phyloP scores from a whole-genome alignment of 2,113 vertebrate genomes.

The Brachyistius frenatus region DNA sequence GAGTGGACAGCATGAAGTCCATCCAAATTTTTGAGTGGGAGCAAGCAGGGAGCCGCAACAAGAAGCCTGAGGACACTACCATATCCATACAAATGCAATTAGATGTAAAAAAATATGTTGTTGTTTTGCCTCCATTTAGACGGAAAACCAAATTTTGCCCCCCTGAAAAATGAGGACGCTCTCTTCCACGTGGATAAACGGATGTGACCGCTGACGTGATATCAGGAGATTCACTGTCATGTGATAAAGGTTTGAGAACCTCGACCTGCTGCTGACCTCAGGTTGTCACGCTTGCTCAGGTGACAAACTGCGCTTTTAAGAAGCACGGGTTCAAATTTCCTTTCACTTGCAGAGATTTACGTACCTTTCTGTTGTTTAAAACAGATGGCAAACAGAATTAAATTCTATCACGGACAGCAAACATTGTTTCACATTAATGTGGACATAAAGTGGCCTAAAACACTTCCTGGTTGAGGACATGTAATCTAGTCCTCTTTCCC shows the following conservation, averaged over 20 bases:
- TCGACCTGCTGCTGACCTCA: not conserved
- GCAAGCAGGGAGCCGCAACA: not conserved
- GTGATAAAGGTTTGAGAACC: not conserved
- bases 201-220: not conserved
- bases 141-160: not conserved
- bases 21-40: slow-evolving; percentile 54
- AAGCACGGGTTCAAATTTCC: not conserved
- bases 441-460: slow-evolving; percentile 7
- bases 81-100: not conserved
- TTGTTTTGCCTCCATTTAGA: not conserved
- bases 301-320: slow-evolving; percentile 5
- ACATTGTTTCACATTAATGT: not conserved
- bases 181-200: not conserved
- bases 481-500: slow-evolving; percentile 2
- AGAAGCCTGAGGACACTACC: not conserved
- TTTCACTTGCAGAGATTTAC: not conserved
- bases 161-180: not conserved
- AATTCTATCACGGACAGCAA: not conserved
- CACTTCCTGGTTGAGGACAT: slow-evolving; percentile 9
- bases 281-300: not conserved
- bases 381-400: not conserved
- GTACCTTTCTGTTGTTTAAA: not conserved
- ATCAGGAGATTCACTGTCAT: slow-evolving; percentile 8
- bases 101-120: not conserved
- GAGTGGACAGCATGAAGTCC: slow-evolving; percentile 23